Conservation (phyloP, 1,140 invertebrate genomes). For the Drosophila ohnishii region DNA sequence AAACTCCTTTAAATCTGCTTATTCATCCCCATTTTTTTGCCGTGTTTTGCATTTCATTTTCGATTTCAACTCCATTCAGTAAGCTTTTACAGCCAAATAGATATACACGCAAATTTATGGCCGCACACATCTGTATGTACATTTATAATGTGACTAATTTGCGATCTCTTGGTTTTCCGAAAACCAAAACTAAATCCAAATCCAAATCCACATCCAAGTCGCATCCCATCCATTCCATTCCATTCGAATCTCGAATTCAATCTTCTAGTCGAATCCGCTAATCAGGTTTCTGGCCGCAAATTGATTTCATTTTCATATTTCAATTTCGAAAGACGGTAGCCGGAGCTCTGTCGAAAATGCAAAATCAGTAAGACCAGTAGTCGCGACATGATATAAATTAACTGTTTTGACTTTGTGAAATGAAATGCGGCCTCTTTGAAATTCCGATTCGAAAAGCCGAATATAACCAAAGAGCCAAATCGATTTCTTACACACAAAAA, state of each 20-base stretch:
- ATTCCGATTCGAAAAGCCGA: constrained; percentile 59
- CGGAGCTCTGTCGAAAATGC: constrained; percentile 70
- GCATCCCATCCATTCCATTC: constrained; percentile 19
- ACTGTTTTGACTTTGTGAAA: constrained; percentile 83
- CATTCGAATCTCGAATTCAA: constrained; percentile 17
- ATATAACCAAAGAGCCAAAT: constrained; percentile 46
- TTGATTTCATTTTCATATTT: constrained; percentile 82
- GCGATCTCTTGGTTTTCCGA: constrained; percentile 52
- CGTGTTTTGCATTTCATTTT: constrained; percentile 30
- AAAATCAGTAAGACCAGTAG: constrained; percentile 83
- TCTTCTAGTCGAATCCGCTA: constrained; percentile 52
- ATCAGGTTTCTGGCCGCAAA: constrained; percentile 71
- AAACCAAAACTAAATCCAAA: constrained; percentile 3
- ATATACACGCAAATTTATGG: constrained; percentile 64
- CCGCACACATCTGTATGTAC: constrained; percentile 66
- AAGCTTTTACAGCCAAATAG: constrained; percentile 48
- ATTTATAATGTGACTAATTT: constrained; percentile 77
- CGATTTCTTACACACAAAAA: constrained; percentile 63
- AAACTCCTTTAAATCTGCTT: not conserved
- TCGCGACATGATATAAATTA: constrained; percentile 83
- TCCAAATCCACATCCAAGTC: constrained; percentile 3
- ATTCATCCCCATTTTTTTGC: not conserved
- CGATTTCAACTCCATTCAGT: constrained; percentile 62
- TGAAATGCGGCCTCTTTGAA: constrained; percentile 79
- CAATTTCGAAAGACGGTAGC: constrained; percentile 71